A percentile compares a stretch with the other conserved stretches of the same genome.
Evolutionary conservation across 2,888 invertebrate genomes (phyloP).

Genomic region (Ichneumon xanthorius): DNA sequence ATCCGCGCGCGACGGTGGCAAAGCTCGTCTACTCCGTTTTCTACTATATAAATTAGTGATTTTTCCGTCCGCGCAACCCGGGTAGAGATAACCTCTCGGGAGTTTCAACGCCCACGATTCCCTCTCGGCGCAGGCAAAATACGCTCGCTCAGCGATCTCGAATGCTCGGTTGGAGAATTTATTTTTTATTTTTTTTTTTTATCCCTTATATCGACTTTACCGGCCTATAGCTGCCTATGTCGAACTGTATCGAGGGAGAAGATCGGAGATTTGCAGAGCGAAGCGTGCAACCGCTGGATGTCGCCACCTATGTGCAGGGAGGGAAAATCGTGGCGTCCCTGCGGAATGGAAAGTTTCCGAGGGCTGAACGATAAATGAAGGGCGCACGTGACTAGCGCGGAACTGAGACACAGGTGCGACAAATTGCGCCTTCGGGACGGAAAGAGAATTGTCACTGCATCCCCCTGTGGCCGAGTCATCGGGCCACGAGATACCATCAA

Average conservation of each 20-base stretch:
- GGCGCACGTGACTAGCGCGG: conserved; percentile 48
- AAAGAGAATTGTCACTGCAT: conserved; percentile 46
- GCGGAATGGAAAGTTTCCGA: conserved; percentile 2
- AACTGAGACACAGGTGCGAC: conserved; percentile 52
- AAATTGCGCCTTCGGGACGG: conserved; percentile 47
- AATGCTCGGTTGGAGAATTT: conserved; percentile 29
- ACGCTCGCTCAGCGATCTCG: conserved; percentile 30
- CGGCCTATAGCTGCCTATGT: neutral
- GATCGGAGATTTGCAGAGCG: conserved; percentile 69
- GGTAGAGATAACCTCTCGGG: conserved; percentile 24
- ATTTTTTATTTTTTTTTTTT: neutral
- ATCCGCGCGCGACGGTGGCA: conserved; percentile 52
- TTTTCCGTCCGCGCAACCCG: conserved; percentile 67
- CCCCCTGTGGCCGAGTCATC: conserved; percentile 13
- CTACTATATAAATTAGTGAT: conserved; percentile 78
- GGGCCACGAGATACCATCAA: conserved; percentile 39
- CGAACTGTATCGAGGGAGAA: conserved; percentile 31
- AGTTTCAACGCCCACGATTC: conserved; percentile 26
- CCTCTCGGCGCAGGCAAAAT: conserved; percentile 35
- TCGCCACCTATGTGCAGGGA: conserved; percentile 32
- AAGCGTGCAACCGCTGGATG: conserved; percentile 46
- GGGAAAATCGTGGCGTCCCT: conserved; percentile 4
- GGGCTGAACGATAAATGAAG: conserved; percentile 49
- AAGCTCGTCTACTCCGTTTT: conserved; percentile 50
- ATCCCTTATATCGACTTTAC: neutral